Conservation (phyloP, 2,797 vertebrate genomes). For the Cuculus canorus region DNA sequence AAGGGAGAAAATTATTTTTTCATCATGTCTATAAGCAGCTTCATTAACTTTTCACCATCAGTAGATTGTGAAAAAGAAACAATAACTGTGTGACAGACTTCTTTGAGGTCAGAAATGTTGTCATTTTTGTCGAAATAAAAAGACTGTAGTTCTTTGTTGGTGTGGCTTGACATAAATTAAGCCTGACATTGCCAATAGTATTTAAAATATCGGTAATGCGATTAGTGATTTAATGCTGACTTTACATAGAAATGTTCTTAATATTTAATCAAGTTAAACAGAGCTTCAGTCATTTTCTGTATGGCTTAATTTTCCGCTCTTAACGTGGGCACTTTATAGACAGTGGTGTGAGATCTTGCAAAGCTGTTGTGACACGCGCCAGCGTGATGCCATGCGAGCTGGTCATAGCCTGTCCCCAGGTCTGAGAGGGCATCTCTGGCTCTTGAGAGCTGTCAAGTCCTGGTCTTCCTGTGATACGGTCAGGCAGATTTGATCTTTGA, state of each 20-base stretch:
- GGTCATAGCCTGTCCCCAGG: neutral
- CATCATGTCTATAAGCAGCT: neutral
- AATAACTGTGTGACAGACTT: neutral
- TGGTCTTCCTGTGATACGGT: neutral
- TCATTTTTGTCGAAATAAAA: neutral
- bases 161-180: neutral
- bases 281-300: neutral
- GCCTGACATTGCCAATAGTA: neutral
- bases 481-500: neutral
- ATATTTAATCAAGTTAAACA: conserved; percentile 57
- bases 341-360: neutral
- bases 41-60: neutral
- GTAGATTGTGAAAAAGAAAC: neutral
- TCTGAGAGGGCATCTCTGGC: neutral
- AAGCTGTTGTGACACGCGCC: rapidly evolving
- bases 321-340: neutral
- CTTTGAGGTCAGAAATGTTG: conserved; percentile 4
- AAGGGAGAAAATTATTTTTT: neutral
- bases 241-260: neutral
- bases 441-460: neutral
- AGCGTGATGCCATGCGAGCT: neutral
- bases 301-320: neutral
- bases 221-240: conserved; percentile 45
- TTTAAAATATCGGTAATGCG: neutral
- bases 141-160: neutral